Evolutionary conservation across 2,888 invertebrate species (phyloP), one percentile per base, ranked within the genome.

Genomic region (Sericinus montela): DNA sequence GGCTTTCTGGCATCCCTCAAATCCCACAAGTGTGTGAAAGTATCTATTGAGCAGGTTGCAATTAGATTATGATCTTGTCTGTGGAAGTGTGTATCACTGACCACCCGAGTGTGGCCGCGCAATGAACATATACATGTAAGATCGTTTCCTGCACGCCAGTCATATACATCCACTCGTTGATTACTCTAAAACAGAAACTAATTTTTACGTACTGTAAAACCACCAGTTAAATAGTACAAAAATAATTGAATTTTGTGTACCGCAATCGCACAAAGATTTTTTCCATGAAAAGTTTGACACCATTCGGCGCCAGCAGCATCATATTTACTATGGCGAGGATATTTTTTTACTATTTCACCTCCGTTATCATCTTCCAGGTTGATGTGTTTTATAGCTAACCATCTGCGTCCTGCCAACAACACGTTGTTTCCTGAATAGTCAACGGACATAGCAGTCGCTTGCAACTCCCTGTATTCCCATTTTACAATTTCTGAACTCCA

Each of bases 11-110:
- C 90, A 80, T 97, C 97, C 62, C 97, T 85, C 43, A 97, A 90
- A 72, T 98, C 98, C 98, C 98, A 98, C 48, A 98, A 91, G 73
- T 97, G 95, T 30, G 97, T 97, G 67, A 94, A 97, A 34, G 97
- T 96, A 72, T 98, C 98, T 45, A 97, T 96, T 3, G 98, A 98
- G 69, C 97, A 97, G 37, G 97, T 97, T 7, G 97, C 89, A 57
- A 89, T 84, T 9, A 89, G 65, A 50, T 89, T 89, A 52, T 89
- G 87, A 54, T 89, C 89, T 59, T 89, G 89, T 58, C 89, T 72
- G 68, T 97, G 97, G 95, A 98, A 98, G 80, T 98, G 97, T 46
- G 98, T 91, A 70, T 97, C 98, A 51, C 95, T 95, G 23, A 97
- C 94, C 13, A 95, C 94, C 55, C 97, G 88, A 0, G 96, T 96